Conservation (phyloP, 2,888 invertebrate genomes). For the Macroteleia sp. region DNA sequence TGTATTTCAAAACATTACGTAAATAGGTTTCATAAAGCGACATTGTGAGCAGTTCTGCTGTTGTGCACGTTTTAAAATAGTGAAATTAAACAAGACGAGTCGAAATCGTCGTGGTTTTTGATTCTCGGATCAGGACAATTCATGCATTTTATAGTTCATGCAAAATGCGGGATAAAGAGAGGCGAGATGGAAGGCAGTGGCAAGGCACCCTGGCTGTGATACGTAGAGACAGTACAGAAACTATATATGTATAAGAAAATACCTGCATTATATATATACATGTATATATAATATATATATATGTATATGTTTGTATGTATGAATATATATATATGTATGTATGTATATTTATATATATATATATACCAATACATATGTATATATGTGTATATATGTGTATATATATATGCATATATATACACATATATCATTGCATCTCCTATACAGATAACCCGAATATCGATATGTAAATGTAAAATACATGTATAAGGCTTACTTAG, state of each 20-base stretch:
- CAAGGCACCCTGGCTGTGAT: constrained; percentile 84
- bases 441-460: constrained; percentile 79
- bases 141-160: constrained; percentile 34
- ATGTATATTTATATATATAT: too few relatives aligned
- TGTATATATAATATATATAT: constrained; percentile 58
- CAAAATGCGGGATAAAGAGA: constrained; percentile 58
- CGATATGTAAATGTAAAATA: constrained; percentile 79
- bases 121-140: constrained; percentile 7
- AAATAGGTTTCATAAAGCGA: neutral
- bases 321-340: too few relatives aligned
- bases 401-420: constrained; percentile 32
- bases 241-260: constrained; percentile 76
- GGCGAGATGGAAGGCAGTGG: constrained; percentile 77
- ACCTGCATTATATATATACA: constrained; percentile 70
- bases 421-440: constrained; percentile 72
- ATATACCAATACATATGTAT: constrained; percentile 32
- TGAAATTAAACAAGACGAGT: neutral
- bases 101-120: neutral
- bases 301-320: too few relatives aligned
- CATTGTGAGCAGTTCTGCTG: neutral
- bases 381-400: too few relatives aligned
- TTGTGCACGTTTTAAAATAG: neutral
- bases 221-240: constrained; percentile 84
- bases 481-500: constrained; percentile 76
- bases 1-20: neutral